A percentile compares a stretch with the other conserved stretches of the same genome.
Conservation (phyloP, 2,888 invertebrate genomes). For the Calameuta idolon region DNA sequence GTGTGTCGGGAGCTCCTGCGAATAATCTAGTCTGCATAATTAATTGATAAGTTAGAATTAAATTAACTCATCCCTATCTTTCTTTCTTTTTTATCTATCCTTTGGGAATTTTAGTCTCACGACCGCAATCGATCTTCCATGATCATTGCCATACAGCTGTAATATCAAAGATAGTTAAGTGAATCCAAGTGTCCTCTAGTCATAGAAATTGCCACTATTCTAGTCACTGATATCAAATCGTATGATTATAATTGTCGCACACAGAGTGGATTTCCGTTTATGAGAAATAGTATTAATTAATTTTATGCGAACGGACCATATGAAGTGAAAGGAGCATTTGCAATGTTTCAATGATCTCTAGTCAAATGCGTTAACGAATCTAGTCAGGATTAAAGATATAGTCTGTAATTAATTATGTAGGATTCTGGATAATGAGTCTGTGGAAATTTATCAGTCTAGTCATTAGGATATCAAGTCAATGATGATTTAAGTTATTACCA, state of each 20-base stretch:
- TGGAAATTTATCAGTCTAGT: background rate
- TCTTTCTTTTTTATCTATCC: background rate
- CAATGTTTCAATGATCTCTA: background rate
- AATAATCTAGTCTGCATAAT: background rate
- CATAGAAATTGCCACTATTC: constrained; percentile 13
- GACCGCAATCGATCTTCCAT: background rate
- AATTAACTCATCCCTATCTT: background rate
- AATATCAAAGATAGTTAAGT: constrained; percentile 55
- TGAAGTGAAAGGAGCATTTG: background rate
- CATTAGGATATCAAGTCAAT: background rate
- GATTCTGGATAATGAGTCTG: background rate
- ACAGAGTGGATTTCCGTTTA: background rate
- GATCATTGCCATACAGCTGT: constrained; percentile 49
- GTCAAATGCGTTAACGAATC: constrained; percentile 2
- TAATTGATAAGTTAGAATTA: background rate
- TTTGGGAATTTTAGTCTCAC: background rate
- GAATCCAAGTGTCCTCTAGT: constrained; percentile 24
- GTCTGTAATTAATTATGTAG: background rate
- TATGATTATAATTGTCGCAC: background rate
- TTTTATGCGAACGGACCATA: background rate
- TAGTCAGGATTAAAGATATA: background rate
- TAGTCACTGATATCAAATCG: constrained; percentile 11
- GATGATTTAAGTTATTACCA: background rate
- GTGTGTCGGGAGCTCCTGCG: background rate
- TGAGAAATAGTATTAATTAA: background rate